Evolutionary conservation across 2,113 vertebrate species (phyloP).

Genomic region (Pavo muticus): DNA sequence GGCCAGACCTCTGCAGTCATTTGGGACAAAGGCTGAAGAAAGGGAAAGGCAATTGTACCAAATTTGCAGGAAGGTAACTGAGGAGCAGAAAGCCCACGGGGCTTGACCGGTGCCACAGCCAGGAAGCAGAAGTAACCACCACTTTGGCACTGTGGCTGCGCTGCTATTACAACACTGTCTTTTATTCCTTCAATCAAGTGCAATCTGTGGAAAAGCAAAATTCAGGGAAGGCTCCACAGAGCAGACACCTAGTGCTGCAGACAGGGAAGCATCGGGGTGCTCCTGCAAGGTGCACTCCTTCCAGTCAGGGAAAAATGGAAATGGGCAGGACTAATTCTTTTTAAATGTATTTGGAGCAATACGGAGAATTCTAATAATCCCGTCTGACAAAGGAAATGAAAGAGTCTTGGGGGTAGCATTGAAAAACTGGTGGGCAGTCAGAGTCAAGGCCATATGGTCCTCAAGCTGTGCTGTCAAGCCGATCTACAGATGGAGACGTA

Average conservation of each 20-base stretch:
- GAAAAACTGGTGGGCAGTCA: conserved; percentile 69
- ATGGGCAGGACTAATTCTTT: background rate
- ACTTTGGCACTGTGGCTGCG: background rate
- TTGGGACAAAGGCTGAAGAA: background rate
- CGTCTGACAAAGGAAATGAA: conserved; percentile 49
- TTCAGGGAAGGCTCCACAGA: background rate
- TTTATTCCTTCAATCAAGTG: background rate
- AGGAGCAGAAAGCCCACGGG: background rate
- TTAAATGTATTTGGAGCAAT: conserved; percentile 25
- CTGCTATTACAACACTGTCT: background rate
- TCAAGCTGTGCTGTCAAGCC: conserved; percentile 73
- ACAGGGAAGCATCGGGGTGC: background rate
- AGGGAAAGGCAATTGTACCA: background rate
- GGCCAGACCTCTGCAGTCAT: background rate
- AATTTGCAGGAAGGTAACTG: background rate
- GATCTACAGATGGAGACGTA: conserved; percentile 71
- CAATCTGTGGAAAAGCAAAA: background rate
- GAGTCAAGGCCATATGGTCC: conserved; percentile 72
- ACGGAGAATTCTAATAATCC: conserved; percentile 58
- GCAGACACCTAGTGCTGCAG: background rate
- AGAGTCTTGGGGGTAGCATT: conserved; percentile 67
- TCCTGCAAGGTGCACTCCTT: conserved; percentile 4
- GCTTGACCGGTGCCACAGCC: background rate
- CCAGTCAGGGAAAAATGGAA: background rate
- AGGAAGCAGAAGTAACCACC: conserved; percentile 9